Conservation (phyloP, 2,113 vertebrate species). For the Thomomys bottae region DNA sequence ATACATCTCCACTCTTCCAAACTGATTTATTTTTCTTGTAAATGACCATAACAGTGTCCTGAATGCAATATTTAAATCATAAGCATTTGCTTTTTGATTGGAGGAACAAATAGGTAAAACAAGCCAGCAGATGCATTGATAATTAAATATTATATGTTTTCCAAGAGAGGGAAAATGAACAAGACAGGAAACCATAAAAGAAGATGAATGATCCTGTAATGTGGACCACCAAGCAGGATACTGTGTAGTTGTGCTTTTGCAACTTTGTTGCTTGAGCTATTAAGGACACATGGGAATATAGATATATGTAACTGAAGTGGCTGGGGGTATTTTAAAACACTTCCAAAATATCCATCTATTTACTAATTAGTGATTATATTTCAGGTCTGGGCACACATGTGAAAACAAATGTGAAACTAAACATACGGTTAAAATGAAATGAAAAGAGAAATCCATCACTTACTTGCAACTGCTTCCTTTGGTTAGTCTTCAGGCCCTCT, state of each 20-base stretch:
- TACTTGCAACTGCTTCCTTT: background rate
- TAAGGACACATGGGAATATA: background rate
- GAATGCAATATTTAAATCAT: background rate
- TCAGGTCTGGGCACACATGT: background rate
- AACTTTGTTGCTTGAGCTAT: background rate
- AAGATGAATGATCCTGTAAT: background rate
- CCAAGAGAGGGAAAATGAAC: background rate
- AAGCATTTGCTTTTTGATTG: background rate
- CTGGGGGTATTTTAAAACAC: background rate
- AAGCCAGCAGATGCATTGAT: background rate
- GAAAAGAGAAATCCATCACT: background rate
- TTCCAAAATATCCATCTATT: background rate
- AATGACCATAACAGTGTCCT: background rate
- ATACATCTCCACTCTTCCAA: background rate
- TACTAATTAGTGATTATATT: background rate
- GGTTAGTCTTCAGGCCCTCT: background rate
- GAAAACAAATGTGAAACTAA: background rate
- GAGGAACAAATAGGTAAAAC: slow-evolving; percentile 6
- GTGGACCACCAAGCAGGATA: background rate
- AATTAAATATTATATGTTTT: background rate
- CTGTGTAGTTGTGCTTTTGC: background rate
- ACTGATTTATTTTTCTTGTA: background rate
- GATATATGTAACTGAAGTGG: background rate
- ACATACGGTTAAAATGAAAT: background rate
- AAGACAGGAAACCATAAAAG: background rate